Evolutionary conservation across 2,888 invertebrate species (phyloP), one percentile per base, ranked within the genome.

Genomic region (Elegia similella): DNA sequence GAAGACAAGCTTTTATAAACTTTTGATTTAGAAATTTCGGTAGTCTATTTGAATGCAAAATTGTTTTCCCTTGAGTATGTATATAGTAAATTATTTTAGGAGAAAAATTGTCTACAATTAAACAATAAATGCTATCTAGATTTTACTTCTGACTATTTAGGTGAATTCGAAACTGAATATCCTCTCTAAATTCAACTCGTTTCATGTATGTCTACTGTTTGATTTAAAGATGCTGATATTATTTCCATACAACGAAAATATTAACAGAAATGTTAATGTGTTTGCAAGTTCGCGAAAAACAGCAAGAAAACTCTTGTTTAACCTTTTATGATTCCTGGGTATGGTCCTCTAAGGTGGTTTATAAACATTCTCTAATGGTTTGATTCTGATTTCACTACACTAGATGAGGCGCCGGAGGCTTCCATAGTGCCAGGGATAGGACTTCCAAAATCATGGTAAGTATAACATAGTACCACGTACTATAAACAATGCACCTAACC

Each of bases 311-410:
- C 32, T 10, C 13, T 15, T 7, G 8, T 13, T 32, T 7, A 32
- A 48, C 48, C 13, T 13, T 38, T 34, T 17, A 38, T 50, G 50
- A 50, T 38, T 1, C 7, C 34, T 43, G 42, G 59, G 48, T 56
- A 59, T 42, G 29, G 55, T 52, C 46, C 23, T 50, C 1, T 53
- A 59, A 55, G 60, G 59, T 60, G 58, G 52, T 54, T 16, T 48
- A 43, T 6, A 56, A 16, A 16, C 50, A 42, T 42, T 66, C 64
- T 86, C 87, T 89, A 90, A 90, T 84, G 73, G 80, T 73, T 80
- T 86, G 89, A 89, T 88, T 90, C 87, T 88, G 78, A 75, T 86
- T 86, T 86, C 73, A 81, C 85, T 71, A 83, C 76, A 85, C 68
- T 90, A 89, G 89, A 87, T 89, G 69, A 73, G 73, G 84, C 71